phyloP scores from a whole-genome alignment of 1,140 invertebrate genomes.

The Drosophila tsacasi region DNA sequence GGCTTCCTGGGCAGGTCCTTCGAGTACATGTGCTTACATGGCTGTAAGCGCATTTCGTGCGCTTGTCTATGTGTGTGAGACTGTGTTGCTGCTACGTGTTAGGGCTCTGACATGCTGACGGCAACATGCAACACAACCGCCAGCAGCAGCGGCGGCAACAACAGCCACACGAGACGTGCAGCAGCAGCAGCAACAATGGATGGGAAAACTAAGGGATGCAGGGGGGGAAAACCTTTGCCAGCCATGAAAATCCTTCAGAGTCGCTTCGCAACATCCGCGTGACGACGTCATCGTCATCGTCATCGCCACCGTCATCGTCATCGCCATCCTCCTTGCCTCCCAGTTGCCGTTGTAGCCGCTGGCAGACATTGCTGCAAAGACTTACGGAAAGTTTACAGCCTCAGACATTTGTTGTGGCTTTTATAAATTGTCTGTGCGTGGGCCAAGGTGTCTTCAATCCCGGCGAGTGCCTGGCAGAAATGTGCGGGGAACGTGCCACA shows the following conservation, averaged over 20 bases:
- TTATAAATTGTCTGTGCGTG: slow-evolving; percentile 81
- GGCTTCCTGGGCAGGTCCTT: background rate
- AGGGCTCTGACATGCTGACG: slow-evolving; percentile 70
- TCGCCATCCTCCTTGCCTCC: slow-evolving; percentile 30
- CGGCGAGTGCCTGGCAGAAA: background rate
- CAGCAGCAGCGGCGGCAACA: slow-evolving; percentile 31
- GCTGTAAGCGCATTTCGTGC: slow-evolving; percentile 40
- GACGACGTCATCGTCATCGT: slow-evolving; percentile 38
- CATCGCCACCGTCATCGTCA: slow-evolving; percentile 29
- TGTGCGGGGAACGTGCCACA: slow-evolving; percentile 7
- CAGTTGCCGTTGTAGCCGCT: slow-evolving; percentile 29
- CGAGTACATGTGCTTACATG: slow-evolving; percentile 40
- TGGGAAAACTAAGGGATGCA: background rate
- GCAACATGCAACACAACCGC: slow-evolving; percentile 62
- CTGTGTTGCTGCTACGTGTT: slow-evolving; percentile 40
- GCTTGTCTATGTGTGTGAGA: slow-evolving; percentile 9
- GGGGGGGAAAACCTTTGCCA: slow-evolving; percentile 11
- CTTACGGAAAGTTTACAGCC: slow-evolving; percentile 79
- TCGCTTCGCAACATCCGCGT: slow-evolving; percentile 54
- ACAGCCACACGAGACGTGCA: slow-evolving; percentile 28
- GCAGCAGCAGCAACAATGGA: slow-evolving; percentile 43
- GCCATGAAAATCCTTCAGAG: slow-evolving; percentile 78
- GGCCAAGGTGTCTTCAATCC: slow-evolving; percentile 63
- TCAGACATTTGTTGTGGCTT: slow-evolving; percentile 80
- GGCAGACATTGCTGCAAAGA: slow-evolving; percentile 75